Percentiles rank a stretch among this genome's conserved stretches.
Evolutionary conservation across 2,797 vertebrate species (phyloP).

Genomic region (Silurus lanzhouensis): DNA sequence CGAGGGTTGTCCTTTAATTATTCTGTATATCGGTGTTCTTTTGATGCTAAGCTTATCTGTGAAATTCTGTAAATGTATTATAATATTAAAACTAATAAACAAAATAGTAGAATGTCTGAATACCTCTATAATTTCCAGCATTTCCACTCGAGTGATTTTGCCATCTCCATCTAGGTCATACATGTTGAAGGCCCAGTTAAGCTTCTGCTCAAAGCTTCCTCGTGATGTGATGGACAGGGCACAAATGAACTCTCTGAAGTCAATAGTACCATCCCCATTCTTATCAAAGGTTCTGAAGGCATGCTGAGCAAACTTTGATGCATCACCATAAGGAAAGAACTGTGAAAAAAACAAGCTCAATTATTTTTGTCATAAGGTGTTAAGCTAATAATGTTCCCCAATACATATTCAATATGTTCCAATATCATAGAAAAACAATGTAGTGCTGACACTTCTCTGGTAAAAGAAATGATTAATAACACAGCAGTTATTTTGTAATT

Average conservation of each 20-base stretch:
- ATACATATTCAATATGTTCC: not conserved
- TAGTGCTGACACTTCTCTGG: not conserved
- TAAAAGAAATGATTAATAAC: not conserved
- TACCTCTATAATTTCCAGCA: slow-evolving; percentile 99
- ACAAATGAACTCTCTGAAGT: slow-evolving; percentile 99
- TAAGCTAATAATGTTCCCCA: not conserved
- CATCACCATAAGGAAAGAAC: slow-evolving; percentile 98
- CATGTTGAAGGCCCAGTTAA: slow-evolving; percentile 99
- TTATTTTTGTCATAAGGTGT: not conserved
- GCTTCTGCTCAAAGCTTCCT: slow-evolving; percentile 98
- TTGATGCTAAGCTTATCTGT: not conserved
- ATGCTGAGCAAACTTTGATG: slow-evolving; percentile 96
- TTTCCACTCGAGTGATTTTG: slow-evolving; percentile 98
- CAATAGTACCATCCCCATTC: slow-evolving; percentile 95
- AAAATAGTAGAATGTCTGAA: slow-evolving; percentile 49
- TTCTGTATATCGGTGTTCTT: not conserved
- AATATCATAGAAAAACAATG: not conserved
- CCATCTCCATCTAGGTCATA: slow-evolving; percentile 97
- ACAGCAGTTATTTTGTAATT: not conserved
- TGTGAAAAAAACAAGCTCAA: slow-evolving; percentile 64
- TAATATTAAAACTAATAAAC: not conserved
- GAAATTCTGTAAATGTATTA: not conserved
- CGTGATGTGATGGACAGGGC: slow-evolving; percentile 97
- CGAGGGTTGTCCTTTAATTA: not conserved
- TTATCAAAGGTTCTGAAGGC: slow-evolving; percentile 99